A percentile compares a stretch with the other conserved stretches of the same genome.
Evolutionary conservation across 1,140 invertebrate species (phyloP).

Genomic region (Ceratina japonica): DNA sequence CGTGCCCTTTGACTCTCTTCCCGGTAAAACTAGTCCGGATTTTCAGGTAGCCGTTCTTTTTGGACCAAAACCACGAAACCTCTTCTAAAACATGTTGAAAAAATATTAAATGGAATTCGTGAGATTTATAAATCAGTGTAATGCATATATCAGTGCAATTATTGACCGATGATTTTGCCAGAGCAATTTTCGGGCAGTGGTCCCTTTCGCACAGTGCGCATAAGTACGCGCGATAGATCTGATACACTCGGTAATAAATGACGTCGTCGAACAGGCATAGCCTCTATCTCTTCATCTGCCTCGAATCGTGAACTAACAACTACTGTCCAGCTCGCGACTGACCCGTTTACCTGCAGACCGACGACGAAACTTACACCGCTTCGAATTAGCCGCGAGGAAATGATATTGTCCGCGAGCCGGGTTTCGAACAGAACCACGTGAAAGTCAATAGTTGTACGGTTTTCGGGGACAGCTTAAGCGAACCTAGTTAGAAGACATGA

Average conservation of each 20-base stretch:
- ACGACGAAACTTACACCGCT: slow-evolving; percentile 18
- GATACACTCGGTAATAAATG: slow-evolving; percentile 73
- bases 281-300: slow-evolving; percentile 71
- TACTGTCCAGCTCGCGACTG: slow-evolving; percentile 33
- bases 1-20: slow-evolving; percentile 40
- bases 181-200: slow-evolving; percentile 26
- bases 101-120: no score
- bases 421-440: no score
- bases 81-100: no score
- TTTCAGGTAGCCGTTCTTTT: neutral
- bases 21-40: slow-evolving; percentile 25
- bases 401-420: slow-evolving; percentile 4
- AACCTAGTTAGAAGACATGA: slow-evolving; percentile 69
- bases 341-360: no score
- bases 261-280: slow-evolving; percentile 73
- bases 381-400: slow-evolving; percentile 37
- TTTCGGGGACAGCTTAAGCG: slow-evolving; percentile 68
- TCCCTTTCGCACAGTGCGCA: slow-evolving; percentile 47
- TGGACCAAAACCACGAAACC: neutral
- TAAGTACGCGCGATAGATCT: slow-evolving; percentile 68
- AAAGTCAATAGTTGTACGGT: slow-evolving; percentile 58
- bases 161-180: neutral
- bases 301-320: slow-evolving; percentile 29
- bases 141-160: no score
- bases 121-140: no score